Percentiles rank a stretch among this genome's conserved stretches.
These are phyloP conservation scores for Nymphalis polychloros DNA, from an alignment of 2,888 invertebrate genomes.

Conservation along the genomic window DNA sequence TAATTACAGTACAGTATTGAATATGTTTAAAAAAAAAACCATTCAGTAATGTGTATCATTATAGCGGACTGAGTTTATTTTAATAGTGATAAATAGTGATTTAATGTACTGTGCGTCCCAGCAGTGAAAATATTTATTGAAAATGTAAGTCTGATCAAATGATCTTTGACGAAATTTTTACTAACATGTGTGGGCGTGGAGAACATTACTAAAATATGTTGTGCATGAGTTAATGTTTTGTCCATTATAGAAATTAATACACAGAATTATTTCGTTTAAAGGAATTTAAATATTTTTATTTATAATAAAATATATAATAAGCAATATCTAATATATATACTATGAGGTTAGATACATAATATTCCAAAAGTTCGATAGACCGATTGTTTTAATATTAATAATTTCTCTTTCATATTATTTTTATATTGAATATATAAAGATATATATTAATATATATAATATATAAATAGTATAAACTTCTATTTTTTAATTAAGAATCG, in stretches of 20 bases:
- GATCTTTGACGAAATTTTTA: slow-evolving; percentile 25
- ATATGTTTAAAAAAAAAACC: too few species aligned
- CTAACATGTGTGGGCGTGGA: slow-evolving; percentile 48
- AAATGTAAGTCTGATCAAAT: slow-evolving; percentile 35
- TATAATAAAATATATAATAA: background rate
- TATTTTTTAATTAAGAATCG: too few species aligned
- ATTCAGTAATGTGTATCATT: too few species aligned
- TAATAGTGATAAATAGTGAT: background rate
- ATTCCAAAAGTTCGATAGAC: too few species aligned
- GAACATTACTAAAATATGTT: slow-evolving; percentile 27
- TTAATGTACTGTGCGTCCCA: background rate
- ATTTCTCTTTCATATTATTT: too few species aligned
- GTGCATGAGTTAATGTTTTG: slow-evolving; percentile 24
- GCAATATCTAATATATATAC: background rate
- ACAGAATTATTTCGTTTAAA: background rate
- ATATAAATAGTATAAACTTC: too few species aligned
- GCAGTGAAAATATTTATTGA: slow-evolving; percentile 9
- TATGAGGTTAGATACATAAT: too few species aligned
- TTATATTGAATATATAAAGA: too few species aligned
- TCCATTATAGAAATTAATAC: slow-evolving; percentile 3
- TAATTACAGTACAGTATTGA: too few species aligned
- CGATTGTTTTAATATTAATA: too few species aligned
- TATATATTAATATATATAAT: too few species aligned
- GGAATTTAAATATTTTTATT: background rate
- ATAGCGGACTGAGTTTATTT: background rate